Percentiles rank a stretch among this genome's conserved stretches.
phyloP scores from a whole-genome alignment of 1,140 invertebrate genomes.

The Euglossa dilemma region DNA sequence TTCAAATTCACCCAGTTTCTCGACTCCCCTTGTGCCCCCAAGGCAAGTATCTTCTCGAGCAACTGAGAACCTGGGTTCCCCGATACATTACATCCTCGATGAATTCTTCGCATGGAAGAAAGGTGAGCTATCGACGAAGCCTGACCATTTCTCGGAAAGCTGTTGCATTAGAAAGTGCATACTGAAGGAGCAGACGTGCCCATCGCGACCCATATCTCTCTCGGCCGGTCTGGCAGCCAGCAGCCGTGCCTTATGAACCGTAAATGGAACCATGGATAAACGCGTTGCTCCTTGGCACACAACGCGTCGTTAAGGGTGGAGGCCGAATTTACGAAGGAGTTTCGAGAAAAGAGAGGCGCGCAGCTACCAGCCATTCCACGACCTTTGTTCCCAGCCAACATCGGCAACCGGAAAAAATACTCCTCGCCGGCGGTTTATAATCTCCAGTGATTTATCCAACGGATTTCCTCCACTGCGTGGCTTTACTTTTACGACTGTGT shows the following conservation, averaged over 20 bases:
- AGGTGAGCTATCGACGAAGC: conserved; percentile 31
- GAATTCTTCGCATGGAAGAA: conserved; percentile 36
- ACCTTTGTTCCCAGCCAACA: conserved; percentile 13
- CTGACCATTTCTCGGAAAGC: conserved; percentile 58
- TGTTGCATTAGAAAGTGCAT: conserved; percentile 58
- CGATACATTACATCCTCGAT: not conserved
- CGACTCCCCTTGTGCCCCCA: too few species aligned
- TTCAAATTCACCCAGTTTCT: too few species aligned
- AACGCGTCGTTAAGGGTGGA: not conserved
- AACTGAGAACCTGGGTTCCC: not conserved
- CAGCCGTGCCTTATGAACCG: conserved; percentile 6
- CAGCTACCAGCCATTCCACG: not conserved
- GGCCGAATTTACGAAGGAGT: conserved; percentile 12
- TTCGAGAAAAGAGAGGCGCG: not conserved
- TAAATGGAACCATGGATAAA: conserved; percentile 4
- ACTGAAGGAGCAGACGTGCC: conserved; percentile 32
- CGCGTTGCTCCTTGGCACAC: too few species aligned
- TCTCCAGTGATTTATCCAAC: conserved; percentile 33
- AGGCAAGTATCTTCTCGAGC: not conserved
- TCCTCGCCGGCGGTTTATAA: not conserved
- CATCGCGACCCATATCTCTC: conserved; percentile 53
- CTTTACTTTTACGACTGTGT: conserved; percentile 22
- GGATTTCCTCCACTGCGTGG: not conserved
- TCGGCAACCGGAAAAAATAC: not conserved
- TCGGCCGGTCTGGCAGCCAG: not conserved